Evolutionary conservation across 2,888 invertebrate genomes (phyloP).

Genomic region (Drosophila melanosoma): DNA sequence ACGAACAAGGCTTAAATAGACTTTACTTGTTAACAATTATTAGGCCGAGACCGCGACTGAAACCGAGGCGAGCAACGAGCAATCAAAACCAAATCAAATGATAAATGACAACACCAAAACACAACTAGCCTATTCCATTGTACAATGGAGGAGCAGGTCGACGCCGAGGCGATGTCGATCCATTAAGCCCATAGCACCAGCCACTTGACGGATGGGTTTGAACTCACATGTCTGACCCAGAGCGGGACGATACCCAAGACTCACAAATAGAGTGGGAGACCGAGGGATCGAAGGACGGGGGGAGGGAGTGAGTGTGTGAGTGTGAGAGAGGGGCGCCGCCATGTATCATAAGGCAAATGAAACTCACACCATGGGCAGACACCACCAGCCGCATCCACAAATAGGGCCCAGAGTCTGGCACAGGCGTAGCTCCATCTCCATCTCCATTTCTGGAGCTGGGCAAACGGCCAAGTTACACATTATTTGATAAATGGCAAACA

Average conservation of each 20-base stretch:
- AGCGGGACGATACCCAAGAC: slow-evolving; percentile 33
- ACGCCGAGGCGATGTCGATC: slow-evolving; percentile 70
- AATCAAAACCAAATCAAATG: slow-evolving; percentile 82
- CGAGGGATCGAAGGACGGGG: slow-evolving; percentile 1
- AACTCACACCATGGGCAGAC: slow-evolving; percentile 73
- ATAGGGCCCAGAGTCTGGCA: slow-evolving; percentile 41
- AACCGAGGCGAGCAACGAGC: slow-evolving; percentile 41
- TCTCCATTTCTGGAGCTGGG: slow-evolving; percentile 67
- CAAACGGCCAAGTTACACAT: slow-evolving; percentile 71
- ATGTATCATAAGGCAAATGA: slow-evolving; percentile 72
- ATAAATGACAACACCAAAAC: slow-evolving; percentile 82
- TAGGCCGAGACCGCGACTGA: slow-evolving; percentile 42
- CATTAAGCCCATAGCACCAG: slow-evolving; percentile 75
- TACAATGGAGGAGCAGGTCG: slow-evolving; percentile 55
- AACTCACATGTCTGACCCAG: slow-evolving; percentile 84
- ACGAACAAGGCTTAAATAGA: slow-evolving; percentile 81
- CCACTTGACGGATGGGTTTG: slow-evolving; percentile 84
- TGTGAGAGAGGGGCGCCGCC: slow-evolving; percentile 46
- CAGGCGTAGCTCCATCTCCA: slow-evolving; percentile 44
- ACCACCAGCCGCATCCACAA: slow-evolving; percentile 46
- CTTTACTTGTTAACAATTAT: slow-evolving; percentile 84
- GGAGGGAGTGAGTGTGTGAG: slow-evolving; percentile 11
- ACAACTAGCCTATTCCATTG: slow-evolving; percentile 71
- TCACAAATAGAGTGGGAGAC: slow-evolving; percentile 22
- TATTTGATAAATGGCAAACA: slow-evolving; percentile 82